A percentile compares a stretch with the other conserved stretches of the same genome.
These are phyloP conservation scores for Malurus alboscapulatus DNA, from an alignment of 2,113 vertebrate species.

Conservation along the genomic window DNA sequence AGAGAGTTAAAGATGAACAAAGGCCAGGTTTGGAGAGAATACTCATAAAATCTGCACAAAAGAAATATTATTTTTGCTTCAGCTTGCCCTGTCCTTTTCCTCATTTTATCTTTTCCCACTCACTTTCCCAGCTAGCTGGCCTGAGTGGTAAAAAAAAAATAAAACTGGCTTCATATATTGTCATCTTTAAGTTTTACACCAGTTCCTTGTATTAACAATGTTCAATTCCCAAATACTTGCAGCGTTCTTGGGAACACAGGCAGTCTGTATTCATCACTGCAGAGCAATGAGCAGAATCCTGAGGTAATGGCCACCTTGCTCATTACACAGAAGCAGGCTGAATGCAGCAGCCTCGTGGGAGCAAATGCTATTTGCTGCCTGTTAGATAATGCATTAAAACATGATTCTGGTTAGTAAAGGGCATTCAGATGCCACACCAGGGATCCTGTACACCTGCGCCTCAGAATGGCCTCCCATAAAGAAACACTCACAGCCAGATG, in stretches of 20 bases:
- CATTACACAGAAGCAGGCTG: neutral
- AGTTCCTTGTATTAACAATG: neutral
- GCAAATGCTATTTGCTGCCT: neutral
- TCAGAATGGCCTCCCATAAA: neutral
- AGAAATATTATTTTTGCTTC: neutral
- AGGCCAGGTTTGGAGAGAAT: neutral
- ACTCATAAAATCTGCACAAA: neutral
- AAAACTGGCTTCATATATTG: neutral
- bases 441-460: neutral
- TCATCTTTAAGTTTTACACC: neutral
- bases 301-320: neutral
- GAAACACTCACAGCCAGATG: neutral
- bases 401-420: constrained; percentile 4
- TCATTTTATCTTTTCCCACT: neutral
- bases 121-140: neutral
- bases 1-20: neutral
- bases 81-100: neutral
- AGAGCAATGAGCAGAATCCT: neutral
- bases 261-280: neutral
- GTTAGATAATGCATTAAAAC: neutral
- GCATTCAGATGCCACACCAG: neutral
- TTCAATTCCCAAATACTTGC: neutral
- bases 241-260: neutral
- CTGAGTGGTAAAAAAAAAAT: neutral
- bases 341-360: neutral